Evolutionary conservation across 2,113 vertebrate species (phyloP).

Genomic region (Candoia aspera): DNA sequence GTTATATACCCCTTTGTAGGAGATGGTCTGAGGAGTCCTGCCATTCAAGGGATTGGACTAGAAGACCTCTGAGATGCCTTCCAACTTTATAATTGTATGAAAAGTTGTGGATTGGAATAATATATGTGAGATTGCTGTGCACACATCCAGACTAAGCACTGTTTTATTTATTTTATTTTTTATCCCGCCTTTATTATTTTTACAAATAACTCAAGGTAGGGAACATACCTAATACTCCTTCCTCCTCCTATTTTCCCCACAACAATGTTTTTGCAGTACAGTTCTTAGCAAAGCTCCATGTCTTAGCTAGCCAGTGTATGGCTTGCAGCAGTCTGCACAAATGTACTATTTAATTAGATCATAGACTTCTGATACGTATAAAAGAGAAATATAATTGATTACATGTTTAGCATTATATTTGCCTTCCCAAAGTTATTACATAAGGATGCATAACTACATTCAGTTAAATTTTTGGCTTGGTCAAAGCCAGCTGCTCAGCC

Average conservation of each 20-base stretch:
- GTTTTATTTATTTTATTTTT: too few relatives aligned
- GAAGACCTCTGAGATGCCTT: too few relatives aligned
- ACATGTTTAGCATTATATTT: not conserved
- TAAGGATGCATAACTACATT: conserved; percentile 9
- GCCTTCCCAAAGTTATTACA: not conserved
- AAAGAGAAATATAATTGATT: conserved; percentile 15
- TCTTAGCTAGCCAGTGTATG: not conserved
- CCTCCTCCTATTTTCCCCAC: too few relatives aligned
- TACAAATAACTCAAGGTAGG: too few relatives aligned
- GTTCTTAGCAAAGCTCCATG: not conserved
- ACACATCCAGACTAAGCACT: not conserved
- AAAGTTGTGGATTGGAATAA: not conserved
- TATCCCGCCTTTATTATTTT: too few relatives aligned
- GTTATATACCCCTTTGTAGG: not conserved
- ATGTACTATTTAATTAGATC: conserved; percentile 44
- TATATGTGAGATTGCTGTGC: not conserved
- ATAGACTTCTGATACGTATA: conserved; percentile 4
- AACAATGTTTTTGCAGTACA: too few relatives aligned
- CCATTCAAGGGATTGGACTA: too few relatives aligned
- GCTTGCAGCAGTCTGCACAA: not conserved
- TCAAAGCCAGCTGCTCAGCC: conserved; percentile 9
- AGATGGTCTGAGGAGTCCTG: too few relatives aligned
- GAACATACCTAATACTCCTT: too few relatives aligned
- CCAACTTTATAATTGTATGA: not conserved
- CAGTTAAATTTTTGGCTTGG: conserved; percentile 18